Evolutionary conservation across 64 coral and sea anemone species (phyloP), one percentile per base, ranked within the genome.

Genomic region (Acropora yongei): DNA sequence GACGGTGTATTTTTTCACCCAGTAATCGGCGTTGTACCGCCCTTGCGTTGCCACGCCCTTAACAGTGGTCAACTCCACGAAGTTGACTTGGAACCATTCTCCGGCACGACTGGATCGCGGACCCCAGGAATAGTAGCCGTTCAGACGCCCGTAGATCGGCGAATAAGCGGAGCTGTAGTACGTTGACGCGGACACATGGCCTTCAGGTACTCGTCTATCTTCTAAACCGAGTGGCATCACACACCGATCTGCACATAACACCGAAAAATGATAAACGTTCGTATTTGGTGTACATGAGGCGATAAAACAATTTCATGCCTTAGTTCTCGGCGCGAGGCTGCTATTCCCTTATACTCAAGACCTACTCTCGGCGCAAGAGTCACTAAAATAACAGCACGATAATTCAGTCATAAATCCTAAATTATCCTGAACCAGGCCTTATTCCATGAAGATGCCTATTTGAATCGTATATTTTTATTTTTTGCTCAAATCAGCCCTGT

Each of bases 1-100:
- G 45, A 97, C 83, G 7, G 76, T 77, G 47, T 97, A 97, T n/a
- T 18, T 91, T 78, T 61, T 97, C 49, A 97, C 88, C 95, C 95
- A 97, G 5, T 97, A 92, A 18, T 93, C 76, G 0, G 83, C 95
- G 14, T 87, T 88, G 17, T 94, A 82, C 41, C 95, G 77, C 19
- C 95, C 95, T 61, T 97, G 92, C 1, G 95, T 97, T 9, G 95
- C 95, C 49, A 93, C 86, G 20, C 95, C 95, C 80, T 90, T 97
- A 69, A 97, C 78, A 44, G 71, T 86, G 16, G 55, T 91, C 14
- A 88, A 41, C 14, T 88, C 86, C 3, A 92, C 89, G 72, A 97
- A 80, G 78, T 93, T 86, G 8, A 97, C 57, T 68, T 97, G 88
- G 5, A 88, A 72, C 95, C 95, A 97, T 13, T 97, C 75, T 18